Base-by-base conservation (phyloP, 2,888 invertebrate species). In the Hydropsyche betteni region DNA sequence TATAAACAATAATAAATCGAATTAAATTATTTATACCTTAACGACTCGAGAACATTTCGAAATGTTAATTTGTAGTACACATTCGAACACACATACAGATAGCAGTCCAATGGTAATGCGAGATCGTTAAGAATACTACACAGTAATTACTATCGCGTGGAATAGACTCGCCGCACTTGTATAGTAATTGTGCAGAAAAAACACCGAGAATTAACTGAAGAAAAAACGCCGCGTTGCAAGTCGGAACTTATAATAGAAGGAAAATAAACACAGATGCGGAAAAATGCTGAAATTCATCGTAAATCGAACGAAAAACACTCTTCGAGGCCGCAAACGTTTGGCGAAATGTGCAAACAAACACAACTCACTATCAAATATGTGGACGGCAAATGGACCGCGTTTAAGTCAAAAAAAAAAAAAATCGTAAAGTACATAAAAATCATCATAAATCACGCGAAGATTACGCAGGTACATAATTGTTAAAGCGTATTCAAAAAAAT, bases 281-380 rank as follows among this genome's bases (percentile, higher is more conserved):
- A 58, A 58, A 58, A 58, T 24, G 14, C 58, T 24, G 16, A 58
- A 58, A 58, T 58, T 58, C 58, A 8, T 24, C 58, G 58, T 24
- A 24, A 24, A 44, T 10, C 44, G 44, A 44, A 44, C 2, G 58
- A 58, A 58, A 58, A 58, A 58, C 58, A 58, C 14, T 58, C 4
- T 14, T 16, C 24, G 24, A 58, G 58, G 58, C n/a, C 58, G 58
- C 16, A 16, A n/a, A 16, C 53, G n/a, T 16, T 16, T 16, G 16
- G 53, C 16, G 44, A 44, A 44, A 44, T 44, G 44, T 44, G 10
- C 44, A 44, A 53, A 14, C 53, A 16, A 53, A 53, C 53, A 53
- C 24, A 44, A 6, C 10, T 44, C 44, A 44, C 44, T 2, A 44
- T 44, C 44, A 44, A 44, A 44, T 10, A 44, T 10, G 44, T 44